Conservation (phyloP, 2,113 vertebrate species). For the Cnemophilus loriae region DNA sequence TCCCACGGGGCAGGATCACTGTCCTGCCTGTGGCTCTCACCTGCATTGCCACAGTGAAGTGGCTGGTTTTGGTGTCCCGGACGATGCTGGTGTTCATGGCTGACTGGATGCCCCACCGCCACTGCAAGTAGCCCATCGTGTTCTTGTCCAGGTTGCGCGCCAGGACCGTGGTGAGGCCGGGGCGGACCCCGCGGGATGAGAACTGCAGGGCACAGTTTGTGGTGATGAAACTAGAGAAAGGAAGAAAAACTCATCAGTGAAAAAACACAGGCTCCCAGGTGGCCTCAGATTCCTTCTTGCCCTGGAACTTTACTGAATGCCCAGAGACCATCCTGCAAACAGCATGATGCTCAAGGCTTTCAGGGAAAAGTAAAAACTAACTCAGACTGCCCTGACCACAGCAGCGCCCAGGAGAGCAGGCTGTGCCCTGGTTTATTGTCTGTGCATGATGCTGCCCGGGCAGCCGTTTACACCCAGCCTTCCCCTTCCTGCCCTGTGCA, state of each 20-base stretch:
- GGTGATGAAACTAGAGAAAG: slow-evolving; percentile 82
- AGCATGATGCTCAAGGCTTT: rapidly evolving
- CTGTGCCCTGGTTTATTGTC: neutral
- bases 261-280: neutral
- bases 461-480: neutral
- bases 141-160: slow-evolving; percentile 95
- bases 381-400: neutral
- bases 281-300: neutral
- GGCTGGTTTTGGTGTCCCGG: slow-evolving; percentile 92
- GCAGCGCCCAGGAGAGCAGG: neutral
- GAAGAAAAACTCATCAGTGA: neutral
- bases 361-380: neutral
- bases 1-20: rapidly evolving
- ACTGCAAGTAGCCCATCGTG: slow-evolving; percentile 97
- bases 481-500: neutral
- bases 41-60: slow-evolving; percentile 90
- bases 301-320: neutral
- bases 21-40: slow-evolving; percentile 49
- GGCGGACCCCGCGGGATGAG: slow-evolving; percentile 87
- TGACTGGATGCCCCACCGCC: slow-evolving; percentile 93
- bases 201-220: slow-evolving; percentile 93
- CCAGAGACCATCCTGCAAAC: neutral
- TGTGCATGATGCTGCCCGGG: neutral
- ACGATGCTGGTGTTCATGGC: slow-evolving; percentile 97
- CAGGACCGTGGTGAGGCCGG: slow-evolving; percentile 86